phyloP scores from a whole-genome alignment of 2,888 invertebrate species.

The Rugalucina vietnamica region DNA sequence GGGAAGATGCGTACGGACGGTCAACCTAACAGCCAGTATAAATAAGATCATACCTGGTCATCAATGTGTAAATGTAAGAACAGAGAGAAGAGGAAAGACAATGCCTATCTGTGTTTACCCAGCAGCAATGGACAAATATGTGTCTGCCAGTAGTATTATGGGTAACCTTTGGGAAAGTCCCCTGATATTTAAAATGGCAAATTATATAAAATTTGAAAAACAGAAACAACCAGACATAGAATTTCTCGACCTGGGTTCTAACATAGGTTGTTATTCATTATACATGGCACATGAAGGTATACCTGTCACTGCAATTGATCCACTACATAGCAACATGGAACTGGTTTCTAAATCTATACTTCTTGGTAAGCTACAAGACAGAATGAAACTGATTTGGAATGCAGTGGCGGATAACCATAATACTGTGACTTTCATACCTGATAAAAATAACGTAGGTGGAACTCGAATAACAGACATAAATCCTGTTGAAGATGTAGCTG shows the following conservation, averaged over 20 bases:
- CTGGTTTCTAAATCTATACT: conserved; percentile 37
- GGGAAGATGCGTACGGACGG: background rate
- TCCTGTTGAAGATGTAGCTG: too few relatives aligned
- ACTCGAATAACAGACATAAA: background rate
- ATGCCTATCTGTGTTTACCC: conserved; percentile 44
- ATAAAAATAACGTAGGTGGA: conserved; percentile 52
- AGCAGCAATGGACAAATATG: conserved; percentile 13
- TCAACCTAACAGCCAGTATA: background rate
- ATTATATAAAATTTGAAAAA: too few relatives aligned
- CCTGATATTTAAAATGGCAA: conserved; percentile 14
- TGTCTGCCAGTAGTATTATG: conserved; percentile 7
- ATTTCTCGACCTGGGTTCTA: conserved; percentile 49
- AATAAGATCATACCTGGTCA: too few relatives aligned
- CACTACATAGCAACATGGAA: conserved; percentile 31
- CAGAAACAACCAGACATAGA: background rate
- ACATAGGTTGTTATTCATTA: conserved; percentile 51
- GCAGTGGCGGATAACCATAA: conserved; percentile 41
- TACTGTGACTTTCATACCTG: conserved; percentile 25
- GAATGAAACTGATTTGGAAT: conserved; percentile 50
- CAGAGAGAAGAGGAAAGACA: background rate
- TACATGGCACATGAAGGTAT: conserved; percentile 19
- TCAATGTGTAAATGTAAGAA: background rate
- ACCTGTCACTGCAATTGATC: conserved; percentile 49
- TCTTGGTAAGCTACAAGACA: conserved; percentile 25
- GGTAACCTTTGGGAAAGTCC: conserved; percentile 43